These are phyloP conservation scores for Lethrus apterus DNA, from an alignment of 1,140 invertebrate genomes.

Conservation along the genomic window DNA sequence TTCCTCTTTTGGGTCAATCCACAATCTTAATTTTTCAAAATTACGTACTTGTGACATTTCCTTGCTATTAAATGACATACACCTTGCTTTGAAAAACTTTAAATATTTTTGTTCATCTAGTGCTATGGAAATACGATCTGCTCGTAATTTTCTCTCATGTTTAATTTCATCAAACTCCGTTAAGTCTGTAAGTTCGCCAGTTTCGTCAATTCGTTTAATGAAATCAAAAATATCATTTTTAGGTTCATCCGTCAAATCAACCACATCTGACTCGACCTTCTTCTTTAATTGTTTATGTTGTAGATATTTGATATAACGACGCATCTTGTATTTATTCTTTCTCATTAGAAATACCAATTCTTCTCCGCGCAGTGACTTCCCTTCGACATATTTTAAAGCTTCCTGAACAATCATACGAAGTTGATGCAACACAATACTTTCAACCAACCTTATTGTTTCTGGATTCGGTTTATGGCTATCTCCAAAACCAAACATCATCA, in stretches of 20 bases:
- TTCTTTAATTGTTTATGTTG: conserved; percentile 30
- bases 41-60: conserved; percentile 31
- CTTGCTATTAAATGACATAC: conserved; percentile 36
- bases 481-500: conserved; percentile 69
- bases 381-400: conserved; percentile 46
- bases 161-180: conserved; percentile 46
- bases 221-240: conserved; percentile 41
- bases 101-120: conserved; percentile 49
- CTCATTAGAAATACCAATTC: conserved; percentile 61
- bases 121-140: conserved; percentile 46
- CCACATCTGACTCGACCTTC: conserved; percentile 35
- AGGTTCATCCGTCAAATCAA: conserved; percentile 22
- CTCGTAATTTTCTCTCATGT: conserved; percentile 44
- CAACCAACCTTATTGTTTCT: conserved; percentile 58
- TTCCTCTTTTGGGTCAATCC: conserved; percentile 47
- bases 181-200: conserved; percentile 48
- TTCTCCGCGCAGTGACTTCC: conserved; percentile 43
- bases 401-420: conserved; percentile 50
- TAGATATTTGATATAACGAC: conserved; percentile 39
- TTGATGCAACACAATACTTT: conserved; percentile 59
- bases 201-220: conserved; percentile 49
- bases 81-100: conserved; percentile 45
- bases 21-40: conserved; percentile 43
- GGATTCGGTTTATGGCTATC: conserved; percentile 57
- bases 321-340: conserved; percentile 48